Evolutionary conservation across 2,888 invertebrate species (phyloP).

Genomic region (Eilema griseolum): DNA sequence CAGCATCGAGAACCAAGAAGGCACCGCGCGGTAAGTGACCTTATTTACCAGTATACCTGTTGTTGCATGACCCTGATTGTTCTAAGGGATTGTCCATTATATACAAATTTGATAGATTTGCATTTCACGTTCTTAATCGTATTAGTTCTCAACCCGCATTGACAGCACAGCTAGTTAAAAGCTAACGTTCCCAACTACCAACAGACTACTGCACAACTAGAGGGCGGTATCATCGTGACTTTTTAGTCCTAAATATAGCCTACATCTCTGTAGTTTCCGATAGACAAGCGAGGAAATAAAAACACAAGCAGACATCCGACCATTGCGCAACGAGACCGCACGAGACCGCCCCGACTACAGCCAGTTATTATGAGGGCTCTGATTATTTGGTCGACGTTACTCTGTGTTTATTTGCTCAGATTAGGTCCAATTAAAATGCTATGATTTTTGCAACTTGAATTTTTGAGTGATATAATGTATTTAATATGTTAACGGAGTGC

Average conservation of each 20-base stretch:
- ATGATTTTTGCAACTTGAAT: neutral
- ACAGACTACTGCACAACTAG: neutral
- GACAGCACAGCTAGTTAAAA: too few relatives aligned
- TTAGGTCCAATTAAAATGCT: neutral
- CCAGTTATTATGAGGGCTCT: constrained; percentile 2
- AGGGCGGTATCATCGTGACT: neutral
- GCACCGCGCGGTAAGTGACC: too few relatives aligned
- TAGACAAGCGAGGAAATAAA: neutral
- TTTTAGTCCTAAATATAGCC: neutral
- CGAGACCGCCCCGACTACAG: neutral
- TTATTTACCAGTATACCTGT: too few relatives aligned
- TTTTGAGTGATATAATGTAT: too few relatives aligned
- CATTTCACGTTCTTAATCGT: too few relatives aligned
- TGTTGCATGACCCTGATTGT: too few relatives aligned
- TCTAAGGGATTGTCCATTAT: too few relatives aligned
- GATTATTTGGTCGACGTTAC: neutral
- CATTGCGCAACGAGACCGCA: neutral
- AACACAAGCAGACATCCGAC: neutral
- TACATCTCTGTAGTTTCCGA: neutral
- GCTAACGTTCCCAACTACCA: too few relatives aligned
- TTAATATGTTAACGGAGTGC: too few relatives aligned
- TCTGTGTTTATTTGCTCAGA: constrained; percentile 5
- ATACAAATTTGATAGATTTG: too few relatives aligned
- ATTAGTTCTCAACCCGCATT: too few relatives aligned
- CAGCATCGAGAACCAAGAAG: too few relatives aligned